These are phyloP conservation scores for Lamellibrachia columna DNA, from an alignment of 2,888 invertebrate genomes.

Conservation along the genomic window DNA sequence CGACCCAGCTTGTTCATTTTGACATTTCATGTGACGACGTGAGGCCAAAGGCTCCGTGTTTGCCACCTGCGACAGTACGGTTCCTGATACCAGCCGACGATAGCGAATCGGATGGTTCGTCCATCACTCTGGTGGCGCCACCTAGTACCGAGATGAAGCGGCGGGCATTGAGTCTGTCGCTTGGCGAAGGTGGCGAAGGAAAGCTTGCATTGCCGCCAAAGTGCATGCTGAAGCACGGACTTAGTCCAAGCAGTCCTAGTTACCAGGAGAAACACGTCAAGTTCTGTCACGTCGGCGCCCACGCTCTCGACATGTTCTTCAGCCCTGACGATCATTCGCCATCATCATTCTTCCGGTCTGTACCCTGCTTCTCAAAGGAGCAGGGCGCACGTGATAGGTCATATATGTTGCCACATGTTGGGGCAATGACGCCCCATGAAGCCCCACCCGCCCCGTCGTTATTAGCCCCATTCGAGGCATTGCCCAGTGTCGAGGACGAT, in stretches of 20 bases:
- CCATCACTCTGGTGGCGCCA: neutral
- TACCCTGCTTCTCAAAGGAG: neutral
- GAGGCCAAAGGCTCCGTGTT: neutral
- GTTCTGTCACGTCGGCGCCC: constrained; percentile 45
- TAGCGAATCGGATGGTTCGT: neutral
- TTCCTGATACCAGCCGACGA: neutral
- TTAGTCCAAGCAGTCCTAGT: constrained; percentile 42
- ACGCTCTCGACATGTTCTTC: constrained; percentile 45
- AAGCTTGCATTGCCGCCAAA: neutral
- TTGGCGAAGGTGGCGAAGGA: constrained; percentile 6
- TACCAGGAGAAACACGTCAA: constrained; percentile 39
- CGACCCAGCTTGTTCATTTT: neutral
- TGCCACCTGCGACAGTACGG: neutral
- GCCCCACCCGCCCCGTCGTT: neutral
- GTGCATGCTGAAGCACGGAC: constrained; percentile 26
- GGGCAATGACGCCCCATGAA: neutral
- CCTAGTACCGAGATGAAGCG: neutral
- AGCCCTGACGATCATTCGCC: constrained; percentile 41
- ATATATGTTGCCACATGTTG: neutral
- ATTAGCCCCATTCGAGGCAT: neutral
- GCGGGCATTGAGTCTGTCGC: constrained; percentile 18
- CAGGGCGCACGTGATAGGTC: neutral
- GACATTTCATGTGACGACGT: neutral
- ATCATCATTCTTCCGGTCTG: neutral
- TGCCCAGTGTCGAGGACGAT: neutral